phyloP scores from a whole-genome alignment of 2,797 vertebrate genomes.

The Aselliscus stoliczkanus region DNA sequence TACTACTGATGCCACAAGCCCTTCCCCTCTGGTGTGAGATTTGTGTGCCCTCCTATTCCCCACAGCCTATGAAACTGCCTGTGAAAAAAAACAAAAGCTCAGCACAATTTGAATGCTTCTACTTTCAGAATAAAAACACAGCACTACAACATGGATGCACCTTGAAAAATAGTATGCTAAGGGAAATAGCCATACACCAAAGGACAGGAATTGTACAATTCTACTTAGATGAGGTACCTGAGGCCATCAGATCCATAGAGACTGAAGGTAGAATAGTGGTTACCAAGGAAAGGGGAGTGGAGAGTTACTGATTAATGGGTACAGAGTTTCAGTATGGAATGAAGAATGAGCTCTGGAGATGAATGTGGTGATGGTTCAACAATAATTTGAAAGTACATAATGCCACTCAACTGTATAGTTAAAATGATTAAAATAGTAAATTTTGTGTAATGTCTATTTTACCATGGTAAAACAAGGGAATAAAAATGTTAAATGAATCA shows the following conservation, averaged over 20 bases:
- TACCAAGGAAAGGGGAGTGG: not conserved
- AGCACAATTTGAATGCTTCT: not conserved
- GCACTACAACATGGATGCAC: not conserved
- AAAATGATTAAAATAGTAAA: not conserved
- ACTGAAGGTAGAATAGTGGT: not conserved
- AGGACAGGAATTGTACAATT: not conserved
- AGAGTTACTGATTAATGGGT: not conserved
- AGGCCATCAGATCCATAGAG: not conserved
- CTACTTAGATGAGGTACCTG: not conserved
- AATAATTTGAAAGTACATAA: not conserved
- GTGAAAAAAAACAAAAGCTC: not conserved
- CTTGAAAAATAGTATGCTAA: not conserved
- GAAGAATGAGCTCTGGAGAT: not conserved
- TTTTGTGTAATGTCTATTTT: not conserved
- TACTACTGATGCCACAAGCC: rapidly evolving
- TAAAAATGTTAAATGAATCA: not conserved
- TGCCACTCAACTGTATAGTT: not conserved
- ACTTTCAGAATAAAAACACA: not conserved
- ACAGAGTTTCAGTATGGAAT: not conserved
- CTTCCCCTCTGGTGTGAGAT: not conserved
- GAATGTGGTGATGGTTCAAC: not conserved
- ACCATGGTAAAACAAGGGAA: not conserved
- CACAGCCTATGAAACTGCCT: not conserved
- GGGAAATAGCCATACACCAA: not conserved
- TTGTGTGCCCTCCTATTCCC: not conserved